These are phyloP conservation scores for Acanthopagrus latus DNA, from an alignment of 2,797 vertebrate genomes.

Conservation along the genomic window DNA sequence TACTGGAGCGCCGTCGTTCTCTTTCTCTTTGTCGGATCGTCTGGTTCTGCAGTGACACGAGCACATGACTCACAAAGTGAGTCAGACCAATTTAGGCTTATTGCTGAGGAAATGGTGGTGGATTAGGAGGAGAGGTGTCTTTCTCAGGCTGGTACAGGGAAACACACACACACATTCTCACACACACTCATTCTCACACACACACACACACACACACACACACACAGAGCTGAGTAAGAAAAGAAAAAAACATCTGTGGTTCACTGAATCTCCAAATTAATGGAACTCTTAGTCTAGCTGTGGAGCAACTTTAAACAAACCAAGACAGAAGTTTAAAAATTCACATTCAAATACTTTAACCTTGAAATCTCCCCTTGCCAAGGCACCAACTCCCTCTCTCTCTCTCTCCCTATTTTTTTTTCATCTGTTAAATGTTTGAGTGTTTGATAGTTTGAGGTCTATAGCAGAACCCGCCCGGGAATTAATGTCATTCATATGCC, in stretches of 20 bases:
- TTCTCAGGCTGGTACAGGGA: slow-evolving; percentile 69
- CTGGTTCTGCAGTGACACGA: slow-evolving; percentile 66
- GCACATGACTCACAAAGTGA: slow-evolving; percentile 77
- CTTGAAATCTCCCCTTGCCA: slow-evolving; percentile 89
- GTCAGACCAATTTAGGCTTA: slow-evolving; percentile 71
- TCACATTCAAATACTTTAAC: slow-evolving; percentile 89
- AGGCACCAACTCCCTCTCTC: slow-evolving; percentile 80
- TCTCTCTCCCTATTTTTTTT: slow-evolving; percentile 71
- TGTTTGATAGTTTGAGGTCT: slow-evolving; percentile 90
- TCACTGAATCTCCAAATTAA: slow-evolving; percentile 67
- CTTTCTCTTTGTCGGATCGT: slow-evolving; percentile 48
- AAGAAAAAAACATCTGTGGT: slow-evolving; percentile 37
- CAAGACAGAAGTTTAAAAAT: slow-evolving; percentile 87
- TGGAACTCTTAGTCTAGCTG: slow-evolving; percentile 78
- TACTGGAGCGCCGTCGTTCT: background rate
- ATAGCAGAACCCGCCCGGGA: slow-evolving; percentile 91
- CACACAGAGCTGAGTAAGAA: slow-evolving; percentile 41
- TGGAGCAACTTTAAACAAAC: slow-evolving; percentile 86
- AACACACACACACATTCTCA: slow-evolving; percentile 25
- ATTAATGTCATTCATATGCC: slow-evolving; percentile 98
- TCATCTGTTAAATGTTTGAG: slow-evolving; percentile 91
- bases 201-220: slow-evolving; percentile 11
- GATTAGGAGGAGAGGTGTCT: slow-evolving; percentile 76
- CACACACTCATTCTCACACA: slow-evolving; percentile 25
- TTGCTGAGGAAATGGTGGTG: slow-evolving; percentile 72